Evolutionary conservation across 1,140 invertebrate genomes (phyloP), one percentile per base, ranked within the genome.

Genomic region (Zeugodacus cucurbitae): DNA sequence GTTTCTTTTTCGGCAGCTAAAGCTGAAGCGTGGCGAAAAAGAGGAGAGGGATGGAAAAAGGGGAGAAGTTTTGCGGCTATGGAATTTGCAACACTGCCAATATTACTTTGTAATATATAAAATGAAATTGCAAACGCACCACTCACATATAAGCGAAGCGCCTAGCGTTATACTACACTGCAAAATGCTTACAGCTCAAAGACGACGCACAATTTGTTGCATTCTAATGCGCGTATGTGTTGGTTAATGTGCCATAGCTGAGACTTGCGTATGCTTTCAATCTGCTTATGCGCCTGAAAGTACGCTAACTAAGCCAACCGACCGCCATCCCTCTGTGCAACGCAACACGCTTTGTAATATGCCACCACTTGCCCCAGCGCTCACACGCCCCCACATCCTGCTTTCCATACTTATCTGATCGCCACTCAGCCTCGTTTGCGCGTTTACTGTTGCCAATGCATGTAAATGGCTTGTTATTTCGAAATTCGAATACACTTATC

Each of bases 401-500:
- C 10, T 10, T 67, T 3, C 37, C 22, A 6, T 20, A 17, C 29
- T 70, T 29, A 17, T 70, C 32, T 32, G 29, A 17, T 70, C 26
- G 64, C 64, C 14, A 54, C 48, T 54, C 48, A 54, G 26, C 37
- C 41, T 48, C 74, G n/a, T 54, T 82, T 48, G 74, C n/a, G 11
- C 37, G 74, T 29, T n/a, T 48, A 48, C 41, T 29, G 41, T 48
- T 82, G 74, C 74, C 74, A 82, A 48, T 82, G 41, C 74, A 82
- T 82, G 74, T 10, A 82, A 82, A 82, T 82, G 48, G 74, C 41
- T 82, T 82, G 37, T 82, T 82, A 82, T 82, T 82, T 82, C n/a
- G 41, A 82, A 48, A 48, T 82, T 82, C 74, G 74, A 82, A 82
- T 48, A 82, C 74, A 34, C 74, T 82, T 44, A n/a, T 44, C 74